Percentiles rank a stretch among this genome's conserved stretches.
phyloP scores from a whole-genome alignment of 2,888 invertebrate genomes.

The Noctua pronuba region DNA sequence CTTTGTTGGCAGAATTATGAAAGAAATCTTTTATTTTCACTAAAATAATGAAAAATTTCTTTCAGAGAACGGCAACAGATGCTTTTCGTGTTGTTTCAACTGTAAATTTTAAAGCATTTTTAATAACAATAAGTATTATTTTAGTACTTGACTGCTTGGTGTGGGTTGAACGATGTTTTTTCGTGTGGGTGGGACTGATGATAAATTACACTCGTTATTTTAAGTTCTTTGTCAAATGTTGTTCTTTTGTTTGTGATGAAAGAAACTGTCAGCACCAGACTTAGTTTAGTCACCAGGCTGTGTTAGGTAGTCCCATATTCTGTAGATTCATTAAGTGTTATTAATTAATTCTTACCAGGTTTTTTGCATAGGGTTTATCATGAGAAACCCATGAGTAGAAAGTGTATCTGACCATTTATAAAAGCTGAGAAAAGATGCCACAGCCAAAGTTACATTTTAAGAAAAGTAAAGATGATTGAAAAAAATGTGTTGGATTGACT shows the following conservation, averaged over 20 bases:
- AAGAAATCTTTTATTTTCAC: constrained; percentile 64
- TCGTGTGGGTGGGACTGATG: neutral
- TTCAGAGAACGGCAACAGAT: constrained; percentile 35
- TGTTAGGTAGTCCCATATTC: neutral
- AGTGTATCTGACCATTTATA: neutral
- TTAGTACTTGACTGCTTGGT: constrained; percentile 34
- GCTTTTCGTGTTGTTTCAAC: constrained; percentile 54
- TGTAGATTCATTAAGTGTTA: too few relatives aligned
- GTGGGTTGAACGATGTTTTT: neutral
- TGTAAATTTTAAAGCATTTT: constrained; percentile 59
- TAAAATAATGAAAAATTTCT: constrained; percentile 67
- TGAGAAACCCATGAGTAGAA: too few relatives aligned
- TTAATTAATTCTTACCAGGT: neutral
- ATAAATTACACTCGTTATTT: constrained; percentile 31
- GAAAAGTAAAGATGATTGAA: neutral
- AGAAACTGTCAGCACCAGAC: constrained; percentile 6
- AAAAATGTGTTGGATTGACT: neutral
- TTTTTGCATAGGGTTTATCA: too few relatives aligned
- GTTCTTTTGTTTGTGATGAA: constrained; percentile 13
- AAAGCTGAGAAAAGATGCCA: too few relatives aligned
- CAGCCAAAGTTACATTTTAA: neutral
- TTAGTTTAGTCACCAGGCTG: neutral
- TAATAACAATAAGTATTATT: constrained; percentile 61
- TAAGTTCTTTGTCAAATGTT: neutral
- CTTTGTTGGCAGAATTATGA: constrained; percentile 65